phyloP scores from a whole-genome alignment of 2,113 vertebrate genomes.

The Erythrolamprus reginae region DNA sequence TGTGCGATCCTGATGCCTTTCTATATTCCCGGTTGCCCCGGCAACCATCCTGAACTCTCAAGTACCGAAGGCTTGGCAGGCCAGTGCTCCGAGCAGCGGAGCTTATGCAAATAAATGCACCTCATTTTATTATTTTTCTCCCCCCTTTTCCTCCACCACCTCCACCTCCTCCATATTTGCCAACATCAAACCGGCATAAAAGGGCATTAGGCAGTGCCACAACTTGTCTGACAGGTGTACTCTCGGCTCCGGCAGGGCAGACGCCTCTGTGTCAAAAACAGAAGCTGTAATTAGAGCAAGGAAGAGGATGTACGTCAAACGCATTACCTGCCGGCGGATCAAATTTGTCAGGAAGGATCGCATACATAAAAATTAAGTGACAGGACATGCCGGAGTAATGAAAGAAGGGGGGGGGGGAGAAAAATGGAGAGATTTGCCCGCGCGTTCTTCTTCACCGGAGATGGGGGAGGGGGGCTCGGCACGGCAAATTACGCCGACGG shows the following conservation, averaged over 20 bases:
- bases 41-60: constrained; percentile 51
- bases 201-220: constrained; percentile 68
- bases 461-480: constrained; percentile 50
- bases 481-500: constrained; percentile 44
- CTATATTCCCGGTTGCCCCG: constrained; percentile 33
- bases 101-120: constrained; percentile 63
- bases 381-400: constrained; percentile 78
- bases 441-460: constrained; percentile 58
- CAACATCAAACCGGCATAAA: constrained; percentile 69
- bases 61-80: constrained; percentile 59
- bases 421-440: constrained; percentile 78
- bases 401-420: too few relatives aligned
- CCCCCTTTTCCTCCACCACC: neutral
- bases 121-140: constrained; percentile 7
- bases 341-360: constrained; percentile 80
- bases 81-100: constrained; percentile 33
- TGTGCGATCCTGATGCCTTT: constrained; percentile 1
- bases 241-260: constrained; percentile 56
- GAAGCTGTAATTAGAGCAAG: constrained; percentile 76
- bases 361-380: constrained; percentile 83
- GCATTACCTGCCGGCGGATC: constrained; percentile 77
- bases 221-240: constrained; percentile 72
- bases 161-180: constrained; percentile 48
- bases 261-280: constrained; percentile 57
- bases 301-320: constrained; percentile 75